A percentile compares a stretch with the other conserved stretches of the same genome.
Evolutionary conservation across 37 sponge, comb jelly and placozoan species (phyloP).

Genomic region (Diacarnus erythraeanus): DNA sequence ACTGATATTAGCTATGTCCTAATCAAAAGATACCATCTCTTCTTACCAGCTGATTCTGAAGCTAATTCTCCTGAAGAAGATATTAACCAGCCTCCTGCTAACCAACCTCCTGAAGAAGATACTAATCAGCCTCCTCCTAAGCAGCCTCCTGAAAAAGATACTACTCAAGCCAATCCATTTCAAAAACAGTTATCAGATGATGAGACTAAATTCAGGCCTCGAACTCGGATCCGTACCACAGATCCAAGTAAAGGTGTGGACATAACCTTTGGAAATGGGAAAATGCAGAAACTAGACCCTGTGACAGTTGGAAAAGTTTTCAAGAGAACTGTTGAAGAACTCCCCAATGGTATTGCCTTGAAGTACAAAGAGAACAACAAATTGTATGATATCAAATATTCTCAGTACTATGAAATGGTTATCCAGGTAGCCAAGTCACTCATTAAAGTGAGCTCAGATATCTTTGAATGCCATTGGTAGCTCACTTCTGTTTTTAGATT

Average conservation of each 20-base stretch:
- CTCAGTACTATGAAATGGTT: slow-evolving; percentile 49
- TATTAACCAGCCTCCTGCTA: no score
- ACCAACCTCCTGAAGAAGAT: no score
- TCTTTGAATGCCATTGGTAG: not conserved
- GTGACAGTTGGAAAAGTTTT: slow-evolving; percentile 48
- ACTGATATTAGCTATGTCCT: no score
- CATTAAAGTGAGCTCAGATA: slow-evolving; percentile 53
- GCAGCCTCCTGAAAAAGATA: no score
- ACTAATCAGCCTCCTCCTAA: no score
- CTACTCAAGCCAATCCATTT: no score
- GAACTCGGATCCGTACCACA: slow-evolving; percentile 20
- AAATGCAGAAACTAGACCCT: slow-evolving; percentile 23
- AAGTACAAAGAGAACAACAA: slow-evolving; percentile 43
- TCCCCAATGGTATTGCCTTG: slow-evolving; percentile 43
- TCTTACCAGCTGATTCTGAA: no score
- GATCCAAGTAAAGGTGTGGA: slow-evolving; percentile 48
- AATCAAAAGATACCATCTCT: no score
- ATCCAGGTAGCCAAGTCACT: slow-evolving; percentile 70
- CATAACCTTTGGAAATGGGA: slow-evolving; percentile 23
- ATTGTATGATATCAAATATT: slow-evolving; percentile 57
- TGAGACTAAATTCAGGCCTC: not conserved
- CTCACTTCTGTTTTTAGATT: slow-evolving; percentile 32
- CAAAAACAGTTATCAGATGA: no score
- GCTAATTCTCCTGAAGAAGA: no score
- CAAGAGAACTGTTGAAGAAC: slow-evolving; percentile 17